These are phyloP conservation scores for Alviniconcha marisindica DNA, from an alignment of 1,140 invertebrate species.

Conservation along the genomic window DNA sequence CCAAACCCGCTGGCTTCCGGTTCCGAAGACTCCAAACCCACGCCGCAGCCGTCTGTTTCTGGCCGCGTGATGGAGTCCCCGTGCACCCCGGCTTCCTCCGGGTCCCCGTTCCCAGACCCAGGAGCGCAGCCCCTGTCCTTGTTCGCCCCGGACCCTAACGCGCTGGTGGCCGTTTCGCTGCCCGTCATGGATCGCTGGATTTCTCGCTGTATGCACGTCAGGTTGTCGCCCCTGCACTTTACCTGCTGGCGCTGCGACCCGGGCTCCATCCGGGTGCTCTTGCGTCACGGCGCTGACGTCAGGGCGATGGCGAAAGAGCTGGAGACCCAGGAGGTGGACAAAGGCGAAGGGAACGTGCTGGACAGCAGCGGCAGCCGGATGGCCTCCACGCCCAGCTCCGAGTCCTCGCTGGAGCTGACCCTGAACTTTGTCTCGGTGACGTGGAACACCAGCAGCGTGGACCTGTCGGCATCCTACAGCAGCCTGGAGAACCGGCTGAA, in stretches of 20 bases:
- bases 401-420: neutral
- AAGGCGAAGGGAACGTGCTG: neutral
- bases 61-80: no score
- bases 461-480: neutral
- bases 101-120: no score
- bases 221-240: constrained; percentile 35
- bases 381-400: neutral
- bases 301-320: constrained; percentile 31
- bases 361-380: neutral
- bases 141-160: constrained; percentile 26
- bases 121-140: no score
- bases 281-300: constrained; percentile 41
- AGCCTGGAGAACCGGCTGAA: constrained; percentile 18
- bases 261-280: constrained; percentile 20
- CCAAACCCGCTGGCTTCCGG: no score
- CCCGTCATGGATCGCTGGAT: constrained; percentile 45
- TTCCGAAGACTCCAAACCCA: no score
- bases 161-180: constrained; percentile 16
- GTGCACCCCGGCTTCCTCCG: no score
- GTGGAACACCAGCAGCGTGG: constrained; percentile 19
- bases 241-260: constrained; percentile 45
- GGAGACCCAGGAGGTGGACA: neutral
- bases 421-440: neutral
- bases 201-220: constrained; percentile 32
- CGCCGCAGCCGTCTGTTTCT: no score